These are phyloP conservation scores for Anhinga rufa DNA, from an alignment of 2,113 vertebrate species.

Conservation along the genomic window DNA sequence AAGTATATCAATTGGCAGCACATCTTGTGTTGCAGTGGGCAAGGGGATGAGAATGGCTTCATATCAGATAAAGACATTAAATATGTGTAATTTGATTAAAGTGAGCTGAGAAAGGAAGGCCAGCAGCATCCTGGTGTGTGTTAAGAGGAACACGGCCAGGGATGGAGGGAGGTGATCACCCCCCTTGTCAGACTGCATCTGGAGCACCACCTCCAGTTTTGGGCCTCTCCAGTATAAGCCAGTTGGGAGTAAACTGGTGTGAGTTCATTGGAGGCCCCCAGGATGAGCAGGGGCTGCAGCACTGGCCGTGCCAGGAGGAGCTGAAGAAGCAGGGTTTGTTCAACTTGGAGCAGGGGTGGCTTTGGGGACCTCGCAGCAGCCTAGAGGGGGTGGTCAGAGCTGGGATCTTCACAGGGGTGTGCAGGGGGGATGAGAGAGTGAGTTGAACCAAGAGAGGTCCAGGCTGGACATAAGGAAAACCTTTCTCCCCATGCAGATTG, in stretches of 20 bases:
- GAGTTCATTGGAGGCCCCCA: too few relatives aligned
- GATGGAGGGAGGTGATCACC: neutral
- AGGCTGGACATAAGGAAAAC: neutral
- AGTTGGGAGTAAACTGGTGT: neutral
- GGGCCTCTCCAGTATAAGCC: neutral
- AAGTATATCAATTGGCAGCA: accelerated
- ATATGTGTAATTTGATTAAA: neutral
- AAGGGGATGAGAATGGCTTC: neutral
- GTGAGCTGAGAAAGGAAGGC: neutral
- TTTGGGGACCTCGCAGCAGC: neutral
- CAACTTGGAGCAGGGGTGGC: neutral
- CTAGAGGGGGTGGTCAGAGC: too few relatives aligned
- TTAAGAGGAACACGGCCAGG: neutral
- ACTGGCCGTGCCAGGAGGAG: neutral
- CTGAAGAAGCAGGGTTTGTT: neutral
- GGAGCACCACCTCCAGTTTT: too few relatives aligned
- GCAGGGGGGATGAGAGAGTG: neutral
- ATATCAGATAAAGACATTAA: accelerated
- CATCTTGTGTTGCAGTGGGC: neutral
- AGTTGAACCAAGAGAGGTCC: too few relatives aligned
- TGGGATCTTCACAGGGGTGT: neutral
- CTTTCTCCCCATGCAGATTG: accelerated
- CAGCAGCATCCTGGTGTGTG: accelerated
- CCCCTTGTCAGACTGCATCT: neutral
- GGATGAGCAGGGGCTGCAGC: neutral